Evolutionary conservation across 2,888 invertebrate species (phyloP).

Genomic region (Atethmia centrago): DNA sequence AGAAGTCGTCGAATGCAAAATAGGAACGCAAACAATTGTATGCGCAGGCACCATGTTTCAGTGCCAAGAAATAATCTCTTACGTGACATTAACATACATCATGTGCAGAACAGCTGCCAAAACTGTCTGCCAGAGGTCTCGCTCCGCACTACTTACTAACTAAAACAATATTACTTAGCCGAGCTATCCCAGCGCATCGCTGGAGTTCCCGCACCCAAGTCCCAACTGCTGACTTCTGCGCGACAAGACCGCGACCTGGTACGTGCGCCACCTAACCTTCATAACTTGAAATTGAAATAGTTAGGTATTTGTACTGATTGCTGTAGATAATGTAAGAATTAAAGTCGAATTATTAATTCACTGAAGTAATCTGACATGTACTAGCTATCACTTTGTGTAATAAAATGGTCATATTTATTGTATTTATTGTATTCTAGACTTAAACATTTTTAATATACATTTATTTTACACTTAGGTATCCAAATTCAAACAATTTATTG

Average conservation of each 20-base stretch:
- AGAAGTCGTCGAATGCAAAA: slow-evolving; percentile 75
- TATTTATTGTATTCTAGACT: too few species aligned
- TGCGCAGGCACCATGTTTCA: slow-evolving; percentile 74
- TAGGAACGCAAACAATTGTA: slow-evolving; percentile 83
- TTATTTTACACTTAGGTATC: too few species aligned
- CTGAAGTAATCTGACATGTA: too few species aligned
- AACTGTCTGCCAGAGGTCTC: slow-evolving; percentile 82
- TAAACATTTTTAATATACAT: too few species aligned
- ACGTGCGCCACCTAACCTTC: slow-evolving; percentile 36
- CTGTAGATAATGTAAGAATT: slow-evolving; percentile 17
- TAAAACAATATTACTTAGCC: slow-evolving; percentile 87
- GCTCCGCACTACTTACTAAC: slow-evolving; percentile 82
- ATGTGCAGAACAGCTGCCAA: slow-evolving; percentile 85
- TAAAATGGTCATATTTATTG: too few species aligned
- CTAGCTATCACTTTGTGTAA: too few species aligned
- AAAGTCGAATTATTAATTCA: too few species aligned
- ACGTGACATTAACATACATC: slow-evolving; percentile 89
- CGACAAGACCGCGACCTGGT: slow-evolving; percentile 28
- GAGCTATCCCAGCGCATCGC: slow-evolving; percentile 71
- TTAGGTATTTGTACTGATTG: slow-evolving; percentile 27
- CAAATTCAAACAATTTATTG: too few species aligned
- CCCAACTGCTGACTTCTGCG: slow-evolving; percentile 45
- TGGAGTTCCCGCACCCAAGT: slow-evolving; percentile 36
- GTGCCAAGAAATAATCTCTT: slow-evolving; percentile 90
- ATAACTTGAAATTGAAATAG: slow-evolving; percentile 19